A percentile compares a stretch with the other conserved stretches of the same genome.
Conservation (phyloP, 2,113 vertebrate genomes). For the Apteryx owenii region DNA sequence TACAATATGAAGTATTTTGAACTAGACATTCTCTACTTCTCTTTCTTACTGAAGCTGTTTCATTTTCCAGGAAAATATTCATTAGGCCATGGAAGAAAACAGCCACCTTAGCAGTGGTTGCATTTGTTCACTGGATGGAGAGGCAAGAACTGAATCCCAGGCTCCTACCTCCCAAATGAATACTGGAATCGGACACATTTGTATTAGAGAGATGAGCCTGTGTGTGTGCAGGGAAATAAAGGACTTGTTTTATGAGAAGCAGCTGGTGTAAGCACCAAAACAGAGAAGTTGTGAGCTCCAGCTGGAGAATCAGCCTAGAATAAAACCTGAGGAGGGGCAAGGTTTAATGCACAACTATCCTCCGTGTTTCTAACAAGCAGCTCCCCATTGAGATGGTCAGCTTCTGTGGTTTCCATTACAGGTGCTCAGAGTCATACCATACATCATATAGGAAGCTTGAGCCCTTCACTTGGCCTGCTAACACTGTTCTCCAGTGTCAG, state of each 20-base stretch:
- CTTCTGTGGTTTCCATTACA: background rate
- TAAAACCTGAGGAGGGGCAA: background rate
- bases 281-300: background rate
- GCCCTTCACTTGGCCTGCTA: background rate
- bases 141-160: background rate
- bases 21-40: background rate
- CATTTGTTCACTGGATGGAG: background rate
- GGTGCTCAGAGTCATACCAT: background rate
- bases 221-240: background rate
- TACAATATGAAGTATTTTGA: background rate
- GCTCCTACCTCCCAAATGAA: background rate
- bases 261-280: background rate
- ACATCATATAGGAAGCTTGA: accelerated
- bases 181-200: background rate
- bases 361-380: background rate
- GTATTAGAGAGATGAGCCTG: background rate
- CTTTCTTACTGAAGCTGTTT: background rate
- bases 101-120: background rate
- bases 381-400: background rate
- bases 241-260: background rate
- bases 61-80: background rate
- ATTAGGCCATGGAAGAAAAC: background rate
- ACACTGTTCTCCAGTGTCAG: background rate
- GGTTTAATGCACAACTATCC: background rate
- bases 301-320: background rate